Evolutionary conservation across 2,113 vertebrate genomes (phyloP).

Genomic region (Thinocorus orbignyianus): DNA sequence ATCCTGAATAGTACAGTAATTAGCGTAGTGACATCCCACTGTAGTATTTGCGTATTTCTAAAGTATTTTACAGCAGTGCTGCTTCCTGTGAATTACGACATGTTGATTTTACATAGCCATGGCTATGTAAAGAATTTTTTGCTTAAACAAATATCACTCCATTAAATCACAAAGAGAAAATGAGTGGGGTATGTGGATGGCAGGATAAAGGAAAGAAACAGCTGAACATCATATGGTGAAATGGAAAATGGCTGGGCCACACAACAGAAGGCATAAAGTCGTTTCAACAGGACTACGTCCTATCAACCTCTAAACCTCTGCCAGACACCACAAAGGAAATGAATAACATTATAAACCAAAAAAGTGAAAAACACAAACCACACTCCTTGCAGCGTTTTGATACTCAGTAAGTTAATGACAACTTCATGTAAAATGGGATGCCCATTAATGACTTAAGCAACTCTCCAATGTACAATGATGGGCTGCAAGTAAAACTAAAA

Average conservation of each 20-base stretch:
- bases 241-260: not conserved
- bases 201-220: not conserved
- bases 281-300: not conserved
- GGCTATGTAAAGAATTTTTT: not conserved
- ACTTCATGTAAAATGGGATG: not conserved
- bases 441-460: not conserved
- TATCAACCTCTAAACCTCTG: not conserved
- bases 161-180: not conserved
- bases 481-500: not conserved
- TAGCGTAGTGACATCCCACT: not conserved
- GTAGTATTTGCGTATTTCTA: not conserved
- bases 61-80: not conserved
- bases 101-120: not conserved
- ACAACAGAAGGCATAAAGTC: not conserved
- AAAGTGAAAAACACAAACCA: not conserved
- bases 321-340: not conserved
- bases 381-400: not conserved
- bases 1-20: not conserved
- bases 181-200: not conserved
- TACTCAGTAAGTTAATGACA: not conserved
- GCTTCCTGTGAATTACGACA: not conserved
- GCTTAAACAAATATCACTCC: not conserved
- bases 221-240: not conserved
- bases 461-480: not conserved
- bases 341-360: not conserved